phyloP scores from a whole-genome alignment of 2,888 invertebrate species.

The Drepanosiphum platanoidis region DNA sequence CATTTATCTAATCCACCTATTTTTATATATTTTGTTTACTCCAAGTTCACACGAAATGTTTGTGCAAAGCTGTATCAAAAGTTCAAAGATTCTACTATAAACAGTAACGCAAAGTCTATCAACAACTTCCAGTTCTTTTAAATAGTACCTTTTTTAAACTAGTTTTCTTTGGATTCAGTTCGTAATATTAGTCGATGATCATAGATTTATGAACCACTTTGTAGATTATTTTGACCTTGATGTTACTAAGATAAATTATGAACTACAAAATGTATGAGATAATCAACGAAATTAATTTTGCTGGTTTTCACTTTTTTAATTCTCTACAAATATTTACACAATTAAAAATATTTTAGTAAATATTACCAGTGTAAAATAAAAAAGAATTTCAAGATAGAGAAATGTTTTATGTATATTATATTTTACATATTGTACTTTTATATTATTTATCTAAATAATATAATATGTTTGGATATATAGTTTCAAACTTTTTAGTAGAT shows the following conservation, averaged over 20 bases:
- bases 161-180: conserved; percentile 19
- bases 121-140: conserved; percentile 24
- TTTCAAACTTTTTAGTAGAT: too few relatives aligned
- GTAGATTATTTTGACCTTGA: conserved; percentile 10
- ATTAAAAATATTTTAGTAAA: not conserved
- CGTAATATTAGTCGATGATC: not conserved
- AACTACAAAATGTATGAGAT: not conserved
- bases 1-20: conserved; percentile 44
- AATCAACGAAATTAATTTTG: not conserved
- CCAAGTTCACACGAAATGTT: conserved; percentile 25
- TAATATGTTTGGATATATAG: too few relatives aligned
- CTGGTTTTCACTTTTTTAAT: not conserved
- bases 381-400: not conserved
- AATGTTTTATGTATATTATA: not conserved
- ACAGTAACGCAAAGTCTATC: conserved; percentile 10
- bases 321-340: not conserved
- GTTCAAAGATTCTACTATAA: conserved; percentile 36
- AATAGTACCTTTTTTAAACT: conserved; percentile 11
- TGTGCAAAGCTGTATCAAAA: conserved; percentile 27
- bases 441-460: too few relatives aligned
- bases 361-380: not conserved
- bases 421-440: too few relatives aligned
- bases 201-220: not conserved
- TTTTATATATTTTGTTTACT: conserved; percentile 41
- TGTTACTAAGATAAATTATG: not conserved